Evolutionary conservation across 1,140 invertebrate species (phyloP), one percentile per base, ranked within the genome.

Genomic region (Catajapyx aquilonaris): DNA sequence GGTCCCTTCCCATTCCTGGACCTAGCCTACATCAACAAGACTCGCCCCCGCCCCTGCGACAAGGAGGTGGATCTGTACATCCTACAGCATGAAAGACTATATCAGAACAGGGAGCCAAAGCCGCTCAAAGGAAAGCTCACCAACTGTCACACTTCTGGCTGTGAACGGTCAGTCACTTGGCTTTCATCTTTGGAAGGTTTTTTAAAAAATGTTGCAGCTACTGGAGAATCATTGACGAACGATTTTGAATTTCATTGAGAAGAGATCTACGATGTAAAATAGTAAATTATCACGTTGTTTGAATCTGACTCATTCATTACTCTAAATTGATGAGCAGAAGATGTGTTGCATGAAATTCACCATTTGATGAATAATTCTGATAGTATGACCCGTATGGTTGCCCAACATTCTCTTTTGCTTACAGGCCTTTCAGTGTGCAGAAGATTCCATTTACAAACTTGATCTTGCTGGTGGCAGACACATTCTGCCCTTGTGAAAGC

Each of bases 371-470:
- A n/a, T n/a, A n/a, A n/a, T n/a, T n/a, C n/a, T n/a, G n/a, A n/a
- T n/a, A n/a, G n/a, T n/a, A n/a, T n/a, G n/a, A n/a, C n/a, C n/a
- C n/a, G n/a, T n/a, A n/a, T n/a, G n/a, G n/a, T n/a, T n/a, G n/a
- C n/a, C n/a, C n/a, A n/a, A n/a, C n/a, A n/a, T n/a, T n/a, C n/a
- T n/a, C n/a, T n/a, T 28, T 7, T 28, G 25, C 34, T 39, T 47
- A 3, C 56, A 85, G 81, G 44, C 81, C 81, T 10, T 91, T 90
- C 58, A 88, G 84, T 55, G 83, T 88, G 9, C 84, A 90, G 50
- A 85, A 85, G 59, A 84, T 90, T 46, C 81, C 75, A 25, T 77
- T 85, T 50, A 88, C 84, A 46, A 91, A 91, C 62, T 57, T 91
- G 32, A 83, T 91, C 35, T 58, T 90, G 37, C 59, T 90, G 18